These are phyloP conservation scores for Ochotona princeps DNA, from an alignment of 2,113 vertebrate species.

Conservation along the genomic window DNA sequence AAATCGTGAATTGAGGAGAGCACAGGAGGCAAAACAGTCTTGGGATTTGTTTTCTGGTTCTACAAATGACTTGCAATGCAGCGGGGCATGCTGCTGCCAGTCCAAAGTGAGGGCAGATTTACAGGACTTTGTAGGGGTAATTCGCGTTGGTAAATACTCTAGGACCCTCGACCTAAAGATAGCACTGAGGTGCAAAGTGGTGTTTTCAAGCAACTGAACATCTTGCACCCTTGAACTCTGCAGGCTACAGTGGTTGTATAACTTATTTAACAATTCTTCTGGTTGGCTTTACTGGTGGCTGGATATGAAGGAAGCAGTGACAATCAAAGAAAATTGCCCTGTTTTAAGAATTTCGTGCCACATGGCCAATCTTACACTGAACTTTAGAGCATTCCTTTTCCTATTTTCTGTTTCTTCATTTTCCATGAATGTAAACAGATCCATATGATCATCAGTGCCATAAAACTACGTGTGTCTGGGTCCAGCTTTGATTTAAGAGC, in stretches of 20 bases:
- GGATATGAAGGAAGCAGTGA: slow-evolving; percentile 1
- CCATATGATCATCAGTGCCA: background rate
- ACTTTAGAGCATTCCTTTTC: slow-evolving; percentile 40
- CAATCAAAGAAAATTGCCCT: slow-evolving; percentile 30
- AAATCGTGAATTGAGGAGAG: background rate
- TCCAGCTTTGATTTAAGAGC: slow-evolving; percentile 69
- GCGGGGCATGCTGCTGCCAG: background rate
- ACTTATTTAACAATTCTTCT: slow-evolving; percentile 59
- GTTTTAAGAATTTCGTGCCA: slow-evolving; percentile 7
- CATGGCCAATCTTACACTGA: background rate
- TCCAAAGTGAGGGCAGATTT: background rate
- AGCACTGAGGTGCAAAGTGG: background rate
- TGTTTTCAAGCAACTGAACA: slow-evolving; percentile 66
- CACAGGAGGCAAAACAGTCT: background rate
- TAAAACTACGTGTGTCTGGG: background rate
- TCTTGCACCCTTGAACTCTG: slow-evolving; percentile 67
- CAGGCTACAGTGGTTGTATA: slow-evolving; percentile 36
- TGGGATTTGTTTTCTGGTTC: slow-evolving; percentile 59
- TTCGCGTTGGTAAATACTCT: slow-evolving; percentile 54
- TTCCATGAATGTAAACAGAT: background rate
- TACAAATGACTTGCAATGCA: slow-evolving; percentile 10
- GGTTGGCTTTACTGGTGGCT: slow-evolving; percentile 65
- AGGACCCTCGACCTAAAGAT: slow-evolving; percentile 33
- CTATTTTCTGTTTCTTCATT: slow-evolving; percentile 45
- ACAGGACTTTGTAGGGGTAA: background rate